These are phyloP conservation scores for Neoseiulus cucumeris DNA, from an alignment of 1,140 invertebrate genomes.

Conservation along the genomic window DNA sequence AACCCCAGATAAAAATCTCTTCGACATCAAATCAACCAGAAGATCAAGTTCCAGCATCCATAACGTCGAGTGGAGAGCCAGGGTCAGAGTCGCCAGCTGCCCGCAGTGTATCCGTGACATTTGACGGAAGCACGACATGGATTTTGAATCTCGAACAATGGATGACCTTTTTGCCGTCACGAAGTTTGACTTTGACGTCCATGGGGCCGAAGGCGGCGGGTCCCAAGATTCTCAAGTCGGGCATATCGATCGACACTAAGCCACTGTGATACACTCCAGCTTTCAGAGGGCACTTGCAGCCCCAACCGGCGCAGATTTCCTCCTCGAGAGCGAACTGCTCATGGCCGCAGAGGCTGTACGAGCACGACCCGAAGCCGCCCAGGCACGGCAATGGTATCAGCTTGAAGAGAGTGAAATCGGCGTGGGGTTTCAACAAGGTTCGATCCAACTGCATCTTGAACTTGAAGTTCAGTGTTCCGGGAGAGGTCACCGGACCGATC, in stretches of 20 bases:
- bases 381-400: background rate
- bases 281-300: background rate
- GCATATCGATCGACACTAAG: background rate
- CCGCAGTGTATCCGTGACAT: too few relatives aligned
- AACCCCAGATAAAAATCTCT: too few relatives aligned
- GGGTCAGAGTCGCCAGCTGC: too few relatives aligned
- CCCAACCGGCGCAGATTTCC: background rate
- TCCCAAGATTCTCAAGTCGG: background rate
- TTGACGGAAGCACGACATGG: background rate
- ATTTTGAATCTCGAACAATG: background rate
- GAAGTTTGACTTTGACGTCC: background rate
- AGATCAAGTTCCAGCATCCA: too few relatives aligned
- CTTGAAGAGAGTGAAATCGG: background rate
- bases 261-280: background rate
- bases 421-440: background rate
- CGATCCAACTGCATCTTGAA: background rate
- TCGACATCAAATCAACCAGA: too few relatives aligned
- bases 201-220: background rate
- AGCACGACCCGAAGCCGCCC: background rate
- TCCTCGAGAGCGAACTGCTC: background rate
- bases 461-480: background rate
- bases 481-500: background rate
- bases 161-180: background rate
- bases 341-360: background rate
- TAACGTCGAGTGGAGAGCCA: too few relatives aligned